Percentiles rank a stretch among this genome's conserved stretches.
These are phyloP conservation scores for Heterodera carotae DNA, from an alignment of 1,140 invertebrate genomes.

Conservation along the genomic window DNA sequence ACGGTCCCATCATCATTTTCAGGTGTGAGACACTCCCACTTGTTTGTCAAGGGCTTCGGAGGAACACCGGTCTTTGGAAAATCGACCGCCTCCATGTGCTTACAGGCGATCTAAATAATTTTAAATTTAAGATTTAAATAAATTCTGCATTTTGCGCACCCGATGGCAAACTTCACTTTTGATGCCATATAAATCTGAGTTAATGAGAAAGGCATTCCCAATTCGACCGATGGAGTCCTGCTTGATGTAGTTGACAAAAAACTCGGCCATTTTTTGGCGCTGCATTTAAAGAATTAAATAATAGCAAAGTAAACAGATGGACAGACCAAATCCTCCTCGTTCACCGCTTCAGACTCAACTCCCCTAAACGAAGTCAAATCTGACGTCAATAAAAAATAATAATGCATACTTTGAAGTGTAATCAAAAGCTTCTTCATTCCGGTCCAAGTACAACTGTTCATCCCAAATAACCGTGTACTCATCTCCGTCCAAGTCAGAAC, in stretches of 20 bases:
- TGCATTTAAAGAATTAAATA: neutral
- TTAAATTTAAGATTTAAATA: neutral
- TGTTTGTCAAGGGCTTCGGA: constrained; percentile 37
- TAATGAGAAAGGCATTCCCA: constrained; percentile 61
- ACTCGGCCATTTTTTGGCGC: constrained; percentile 62
- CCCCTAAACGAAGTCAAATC: constrained; percentile 18
- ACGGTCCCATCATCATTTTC: constrained; percentile 16
- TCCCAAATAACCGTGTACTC: constrained; percentile 67
- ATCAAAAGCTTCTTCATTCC: constrained; percentile 63
- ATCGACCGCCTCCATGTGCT: constrained; percentile 58
- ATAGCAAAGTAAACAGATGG: too few relatives aligned
- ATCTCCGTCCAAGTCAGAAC: constrained; percentile 67
- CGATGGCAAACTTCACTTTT: constrained; percentile 46
- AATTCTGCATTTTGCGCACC: neutral
- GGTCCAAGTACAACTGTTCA: constrained; percentile 56
- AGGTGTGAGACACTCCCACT: constrained; percentile 23
- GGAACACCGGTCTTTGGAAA: constrained; percentile 62
- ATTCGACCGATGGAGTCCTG: constrained; percentile 64
- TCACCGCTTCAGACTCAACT: constrained; percentile 7
- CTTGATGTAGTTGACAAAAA: constrained; percentile 61
- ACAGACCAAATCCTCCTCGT: constrained; percentile 35
- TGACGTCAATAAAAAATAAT: constrained; percentile 11
- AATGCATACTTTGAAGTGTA: constrained; percentile 54
- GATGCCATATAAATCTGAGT: constrained; percentile 59
- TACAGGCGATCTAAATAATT: constrained; percentile 48